Evolutionary conservation across 2,113 vertebrate species (phyloP), one percentile per base, ranked within the genome.

Genomic region (Corythornis cristatus): DNA sequence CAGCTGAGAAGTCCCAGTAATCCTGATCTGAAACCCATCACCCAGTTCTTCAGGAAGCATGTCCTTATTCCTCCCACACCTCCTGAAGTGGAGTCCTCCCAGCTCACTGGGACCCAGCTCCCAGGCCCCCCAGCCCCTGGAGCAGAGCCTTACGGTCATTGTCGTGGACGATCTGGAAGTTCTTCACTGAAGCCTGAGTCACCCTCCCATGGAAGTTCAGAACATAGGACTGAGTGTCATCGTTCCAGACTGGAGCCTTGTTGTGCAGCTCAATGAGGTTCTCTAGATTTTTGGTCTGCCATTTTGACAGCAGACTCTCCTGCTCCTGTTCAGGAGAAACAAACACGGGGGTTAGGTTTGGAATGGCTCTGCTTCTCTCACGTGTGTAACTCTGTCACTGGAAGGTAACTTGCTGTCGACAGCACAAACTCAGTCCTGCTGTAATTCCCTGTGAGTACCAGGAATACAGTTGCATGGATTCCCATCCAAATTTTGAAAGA

Each of bases 141-240:
- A 76, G 9, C 14, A 6, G 58, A 56, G 50, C 97, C 99, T 99
- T 92, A 99, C 99, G 98, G 97, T 99, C 99, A 42, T 99, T 99
- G 65, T 98, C 98, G 19, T 99, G 99, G 77, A 99, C 99, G 15
- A 99, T 99, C 96, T 99, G 99, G 87, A 99, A 99, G 98, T 99
- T 99, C 96, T 99, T 99, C 92, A 99, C 99, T 0, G 99, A 99
- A 0, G 99, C 99, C 91, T 99, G 99, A 4, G 99, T 99, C 72
- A 99, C 99, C 15, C 99, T 98, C 19, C 99, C 99, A 11, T 99
- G 99, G 96, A 99, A 99, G 95, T 99, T 99, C 25, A 99, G 98
- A 94, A 99, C 99, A 4, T 99, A 99, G 4, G 99, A 99, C 86
- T 99, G 99, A 1, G 98, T 99, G 97, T 99, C 99, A 6, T 99